These are phyloP conservation scores for Hypolimnas misippus DNA, from an alignment of 2,888 invertebrate genomes.

Conservation along the genomic window DNA sequence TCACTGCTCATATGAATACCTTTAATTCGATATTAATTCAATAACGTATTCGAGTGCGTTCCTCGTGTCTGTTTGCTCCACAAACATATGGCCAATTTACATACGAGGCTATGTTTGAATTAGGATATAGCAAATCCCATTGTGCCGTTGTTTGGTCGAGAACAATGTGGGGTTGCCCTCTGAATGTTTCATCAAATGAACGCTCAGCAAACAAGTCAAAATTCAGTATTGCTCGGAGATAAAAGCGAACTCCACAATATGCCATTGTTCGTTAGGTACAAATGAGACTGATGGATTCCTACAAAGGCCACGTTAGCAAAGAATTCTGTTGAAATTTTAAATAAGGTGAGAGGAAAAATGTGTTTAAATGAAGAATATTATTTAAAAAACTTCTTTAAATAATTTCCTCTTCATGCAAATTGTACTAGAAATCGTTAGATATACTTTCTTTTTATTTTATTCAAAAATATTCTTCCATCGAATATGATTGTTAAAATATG, in stretches of 20 bases:
- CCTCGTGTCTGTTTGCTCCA: slow-evolving; percentile 45
- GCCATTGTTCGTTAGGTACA: neutral
- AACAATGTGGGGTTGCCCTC: slow-evolving; percentile 47
- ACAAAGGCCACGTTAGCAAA: neutral
- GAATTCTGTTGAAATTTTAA: neutral
- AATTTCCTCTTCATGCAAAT: too few relatives aligned
- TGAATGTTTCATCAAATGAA: slow-evolving; percentile 53
- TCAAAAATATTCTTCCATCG: too few relatives aligned
- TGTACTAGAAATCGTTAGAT: too few relatives aligned
- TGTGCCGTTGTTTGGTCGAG: slow-evolving; percentile 47
- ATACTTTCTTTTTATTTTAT: too few relatives aligned
- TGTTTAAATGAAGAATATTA: neutral
- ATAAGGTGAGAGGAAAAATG: neutral
- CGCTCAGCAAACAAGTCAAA: slow-evolving; percentile 46
- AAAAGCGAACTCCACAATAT: slow-evolving; percentile 22
- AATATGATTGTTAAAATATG: too few relatives aligned
- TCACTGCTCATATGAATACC: too few relatives aligned
- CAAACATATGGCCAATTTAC: slow-evolving; percentile 58
- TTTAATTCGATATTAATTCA: neutral
- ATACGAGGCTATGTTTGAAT: slow-evolving; percentile 50
- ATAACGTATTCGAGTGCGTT: slow-evolving; percentile 2
- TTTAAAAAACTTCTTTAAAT: too few relatives aligned
- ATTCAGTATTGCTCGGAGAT: slow-evolving; percentile 19
- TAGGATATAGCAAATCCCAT: slow-evolving; percentile 54
- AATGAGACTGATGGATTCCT: neutral